Conservation (phyloP, 2,888 invertebrate genomes). For the Allolobophora icterica region DNA sequence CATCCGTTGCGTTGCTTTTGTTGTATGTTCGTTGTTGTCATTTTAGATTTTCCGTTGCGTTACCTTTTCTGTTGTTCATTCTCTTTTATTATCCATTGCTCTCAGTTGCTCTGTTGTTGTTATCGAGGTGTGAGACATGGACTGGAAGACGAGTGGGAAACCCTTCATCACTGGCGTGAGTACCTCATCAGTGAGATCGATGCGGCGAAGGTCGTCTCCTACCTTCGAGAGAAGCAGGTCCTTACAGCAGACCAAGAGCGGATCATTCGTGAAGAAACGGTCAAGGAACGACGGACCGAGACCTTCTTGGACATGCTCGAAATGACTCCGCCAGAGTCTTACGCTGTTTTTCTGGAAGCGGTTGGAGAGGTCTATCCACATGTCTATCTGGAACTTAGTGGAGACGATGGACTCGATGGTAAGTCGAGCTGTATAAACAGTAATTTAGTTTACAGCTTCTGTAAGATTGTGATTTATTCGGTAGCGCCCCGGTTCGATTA, state of each 20-base stretch:
- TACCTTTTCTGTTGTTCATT: background rate
- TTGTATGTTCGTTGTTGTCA: background rate
- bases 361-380: conserved; percentile 42
- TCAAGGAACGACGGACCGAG: conserved; percentile 34
- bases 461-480: background rate
- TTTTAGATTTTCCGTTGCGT: background rate
- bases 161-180: conserved; percentile 29
- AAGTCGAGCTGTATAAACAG: background rate
- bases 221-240: conserved; percentile 27
- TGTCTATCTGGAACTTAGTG: conserved; percentile 41
- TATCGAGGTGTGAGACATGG: background rate
- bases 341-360: conserved; percentile 39
- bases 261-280: background rate
- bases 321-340: conserved; percentile 35
- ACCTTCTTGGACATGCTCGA: conserved; percentile 42
- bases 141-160: conserved; percentile 41
- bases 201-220: conserved; percentile 34
- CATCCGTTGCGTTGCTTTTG: background rate
- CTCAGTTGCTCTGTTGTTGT: conserved; percentile 5
- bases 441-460: background rate
- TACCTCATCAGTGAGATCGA: conserved; percentile 42
- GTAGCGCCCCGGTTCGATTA: no score
- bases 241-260: conserved; percentile 20
- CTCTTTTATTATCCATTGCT: background rate
- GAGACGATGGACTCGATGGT: conserved; percentile 38